Evolutionary conservation across 1,140 invertebrate genomes (phyloP), one percentile per base, ranked within the genome.

Genomic region (Bombus impatiens): DNA sequence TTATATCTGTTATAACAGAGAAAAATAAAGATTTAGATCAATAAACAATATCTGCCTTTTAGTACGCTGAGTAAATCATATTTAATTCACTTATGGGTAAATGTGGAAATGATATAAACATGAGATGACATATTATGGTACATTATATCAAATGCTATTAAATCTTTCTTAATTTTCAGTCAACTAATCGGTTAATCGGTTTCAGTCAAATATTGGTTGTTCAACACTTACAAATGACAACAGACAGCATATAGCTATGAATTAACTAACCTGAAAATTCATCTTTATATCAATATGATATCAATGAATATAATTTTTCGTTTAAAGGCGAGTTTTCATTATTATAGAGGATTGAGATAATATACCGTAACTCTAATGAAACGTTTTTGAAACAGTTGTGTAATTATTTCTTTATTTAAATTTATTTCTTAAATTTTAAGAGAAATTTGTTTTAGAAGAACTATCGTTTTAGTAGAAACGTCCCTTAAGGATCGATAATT

Each of bases 401-500:
- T 13, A 15, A 67, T 67, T 67, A 13, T 32, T 67, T 32, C 2
- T 35, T 68, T 22, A 22, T 10, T 25, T 10, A 35, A 68, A 37
- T 35, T 53, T 53, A 18, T 9, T 35, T 22, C 15, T 18, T 35
- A 35, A 35, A 22, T 35, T 22, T 35, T 3, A 35, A 1, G 2
- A 0, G 15, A 68, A 68, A 22, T 68, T 35, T 18, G 6, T 68
- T 68, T 68, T 1, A 40, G 3, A 12, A 6, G 8, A 44, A 22
- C 35, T 53, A 12, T 25, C 6, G 22, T 3, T 10, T 18, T 10
- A 2, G 15, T 79, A 44, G 35, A 67, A 79, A 79, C 42, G 5
- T 18, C 15, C 22, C 53, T 22, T 8, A 37, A 42, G 32, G 53
- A 84, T 84, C 83, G 32, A 84, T 84, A 80, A 18, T 47, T 32